Conservation (phyloP, 2,113 vertebrate species). For the Lagopus muta region DNA sequence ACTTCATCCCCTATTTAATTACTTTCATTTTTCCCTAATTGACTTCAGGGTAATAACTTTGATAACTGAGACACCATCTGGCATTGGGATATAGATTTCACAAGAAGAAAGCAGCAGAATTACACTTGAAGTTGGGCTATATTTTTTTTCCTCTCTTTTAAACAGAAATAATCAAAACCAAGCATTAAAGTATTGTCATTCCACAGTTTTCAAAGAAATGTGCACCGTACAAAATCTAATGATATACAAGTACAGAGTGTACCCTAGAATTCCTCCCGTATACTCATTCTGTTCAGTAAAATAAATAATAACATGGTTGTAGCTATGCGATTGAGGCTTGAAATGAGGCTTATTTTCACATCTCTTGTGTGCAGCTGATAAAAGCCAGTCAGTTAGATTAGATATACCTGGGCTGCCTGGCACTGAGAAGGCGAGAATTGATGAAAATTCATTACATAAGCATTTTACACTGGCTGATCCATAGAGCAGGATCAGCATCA, state of each 20-base stretch:
- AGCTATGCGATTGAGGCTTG: constrained; percentile 2
- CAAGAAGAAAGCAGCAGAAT: constrained; percentile 43
- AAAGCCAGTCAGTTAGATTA: constrained; percentile 33
- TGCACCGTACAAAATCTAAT: background rate
- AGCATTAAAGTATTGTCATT: background rate
- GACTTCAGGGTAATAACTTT: constrained; percentile 65
- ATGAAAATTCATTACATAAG: constrained; percentile 33
- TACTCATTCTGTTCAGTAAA: background rate
- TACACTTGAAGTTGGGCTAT: constrained; percentile 12
- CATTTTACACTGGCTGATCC: constrained; percentile 56
- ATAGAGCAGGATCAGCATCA: constrained; percentile 46
- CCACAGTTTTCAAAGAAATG: constrained; percentile 10
- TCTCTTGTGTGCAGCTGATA: constrained; percentile 47
- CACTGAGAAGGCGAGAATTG: constrained; percentile 13
- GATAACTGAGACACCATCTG: constrained; percentile 69
- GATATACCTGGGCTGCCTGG: constrained; percentile 42
- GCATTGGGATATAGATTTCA: constrained; percentile 45
- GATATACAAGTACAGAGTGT: background rate
- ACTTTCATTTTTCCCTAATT: constrained; percentile 66
- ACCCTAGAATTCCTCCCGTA: background rate
- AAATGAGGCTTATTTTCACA: constrained; percentile 52
- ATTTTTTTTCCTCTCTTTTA: constrained; percentile 9
- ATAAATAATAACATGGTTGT: constrained; percentile 36
- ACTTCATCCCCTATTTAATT: constrained; percentile 61
- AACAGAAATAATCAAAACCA: background rate